These are phyloP conservation scores for Tetragonisca angustula DNA, from an alignment of 2,888 invertebrate species.

Conservation along the genomic window DNA sequence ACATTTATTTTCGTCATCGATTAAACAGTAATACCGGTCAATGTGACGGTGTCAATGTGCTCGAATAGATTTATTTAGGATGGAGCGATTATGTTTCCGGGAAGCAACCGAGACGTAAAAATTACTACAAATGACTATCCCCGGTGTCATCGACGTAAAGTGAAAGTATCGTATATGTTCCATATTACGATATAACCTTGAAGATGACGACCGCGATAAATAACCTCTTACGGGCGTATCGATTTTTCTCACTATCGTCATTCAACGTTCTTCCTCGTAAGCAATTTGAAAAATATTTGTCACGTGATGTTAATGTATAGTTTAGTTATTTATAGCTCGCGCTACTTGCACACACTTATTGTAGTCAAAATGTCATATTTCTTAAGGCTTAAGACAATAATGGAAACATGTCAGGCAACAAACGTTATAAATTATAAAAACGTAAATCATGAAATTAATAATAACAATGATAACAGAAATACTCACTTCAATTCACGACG, in stretches of 20 bases:
- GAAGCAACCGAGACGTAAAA: slow-evolving; percentile 40
- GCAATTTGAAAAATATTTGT: not conserved
- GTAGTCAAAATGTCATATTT: not conserved
- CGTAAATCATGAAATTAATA: not conserved
- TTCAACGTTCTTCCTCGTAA: not conserved
- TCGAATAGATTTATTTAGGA: slow-evolving; percentile 14
- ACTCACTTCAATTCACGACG: slow-evolving; percentile 81
- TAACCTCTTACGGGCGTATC: slow-evolving; percentile 33
- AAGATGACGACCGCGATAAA: slow-evolving; percentile 42
- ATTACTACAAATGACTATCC: slow-evolving; percentile 37
- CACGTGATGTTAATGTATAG: not conserved
- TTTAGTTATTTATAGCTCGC: not conserved
- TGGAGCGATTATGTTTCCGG: slow-evolving; percentile 31
- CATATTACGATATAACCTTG: slow-evolving; percentile 59
- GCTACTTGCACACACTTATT: not conserved
- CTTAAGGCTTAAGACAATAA: not conserved
- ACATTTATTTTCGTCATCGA: slow-evolving; percentile 58
- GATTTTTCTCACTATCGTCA: not conserved
- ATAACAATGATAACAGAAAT: not conserved
- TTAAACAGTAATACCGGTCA: slow-evolving; percentile 40
- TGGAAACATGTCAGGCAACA: too few species aligned
- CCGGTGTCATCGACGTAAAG: slow-evolving; percentile 47
- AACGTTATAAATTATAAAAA: not conserved
- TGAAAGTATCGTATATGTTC: slow-evolving; percentile 50
- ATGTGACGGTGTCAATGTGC: slow-evolving; percentile 39